Percentiles rank a stretch among this genome's conserved stretches.
phyloP scores from a whole-genome alignment of 2,888 invertebrate species.

The Pilophorus perplexus region DNA sequence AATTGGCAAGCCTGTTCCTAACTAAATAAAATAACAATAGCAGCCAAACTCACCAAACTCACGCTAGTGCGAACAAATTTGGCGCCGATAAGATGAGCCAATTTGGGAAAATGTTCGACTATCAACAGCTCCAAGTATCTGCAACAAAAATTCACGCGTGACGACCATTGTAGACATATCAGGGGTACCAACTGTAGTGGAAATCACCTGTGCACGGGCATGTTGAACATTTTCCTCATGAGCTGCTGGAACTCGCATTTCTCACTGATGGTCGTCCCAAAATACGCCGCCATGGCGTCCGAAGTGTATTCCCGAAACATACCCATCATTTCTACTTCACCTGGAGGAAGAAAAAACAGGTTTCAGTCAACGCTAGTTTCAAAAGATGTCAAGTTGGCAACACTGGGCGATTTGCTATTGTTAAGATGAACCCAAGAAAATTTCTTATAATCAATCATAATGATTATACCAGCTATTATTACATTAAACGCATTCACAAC shows the following conservation, averaged over 20 bases:
- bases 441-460: no score
- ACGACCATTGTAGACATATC: not conserved
- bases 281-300: not conserved
- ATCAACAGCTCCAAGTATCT: constrained; percentile 6
- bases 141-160: not conserved
- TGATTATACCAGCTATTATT: no score
- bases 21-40: no score
- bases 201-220: not conserved
- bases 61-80: not conserved
- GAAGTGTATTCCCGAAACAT: not conserved
- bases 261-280: not conserved
- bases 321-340: not conserved
- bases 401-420: no score
- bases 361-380: no score
- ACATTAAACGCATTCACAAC: no score
- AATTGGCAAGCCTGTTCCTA: not conserved
- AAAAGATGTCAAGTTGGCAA: no score
- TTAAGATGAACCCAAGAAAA: no score
- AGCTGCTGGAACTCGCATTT: not conserved
- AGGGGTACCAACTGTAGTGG: not conserved
- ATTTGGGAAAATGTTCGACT: constrained; percentile 4
- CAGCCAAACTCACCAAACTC: not conserved
- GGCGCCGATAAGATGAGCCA: not conserved
- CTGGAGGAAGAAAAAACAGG: no score
- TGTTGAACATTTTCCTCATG: not conserved